These are phyloP conservation scores for Unio pictorum DNA, from an alignment of 2,888 invertebrate genomes.

Conservation along the genomic window DNA sequence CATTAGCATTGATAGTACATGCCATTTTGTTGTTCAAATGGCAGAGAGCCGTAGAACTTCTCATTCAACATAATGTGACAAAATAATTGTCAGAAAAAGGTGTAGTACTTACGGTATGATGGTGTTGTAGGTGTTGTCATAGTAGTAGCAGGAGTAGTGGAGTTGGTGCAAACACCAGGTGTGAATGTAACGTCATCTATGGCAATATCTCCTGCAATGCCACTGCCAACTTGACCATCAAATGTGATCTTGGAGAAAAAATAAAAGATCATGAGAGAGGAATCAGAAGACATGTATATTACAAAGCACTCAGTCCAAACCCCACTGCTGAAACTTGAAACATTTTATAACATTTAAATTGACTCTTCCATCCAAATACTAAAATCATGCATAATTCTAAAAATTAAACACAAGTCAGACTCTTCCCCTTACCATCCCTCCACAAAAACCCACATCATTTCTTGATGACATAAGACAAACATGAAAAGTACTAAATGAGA, in stretches of 20 bases:
- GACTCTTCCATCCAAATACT: too few species aligned
- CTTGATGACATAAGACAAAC: too few species aligned
- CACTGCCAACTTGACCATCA: constrained; percentile 54
- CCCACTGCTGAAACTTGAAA: too few species aligned
- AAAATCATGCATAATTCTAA: too few species aligned
- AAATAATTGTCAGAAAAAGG: too few species aligned
- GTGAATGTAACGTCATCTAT: constrained; percentile 58
- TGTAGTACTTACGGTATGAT: constrained; percentile 47
- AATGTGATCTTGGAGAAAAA: constrained; percentile 46
- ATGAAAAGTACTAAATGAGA: too few species aligned
- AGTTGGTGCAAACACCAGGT: constrained; percentile 45
- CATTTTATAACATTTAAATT: too few species aligned
- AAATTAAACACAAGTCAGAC: too few species aligned
- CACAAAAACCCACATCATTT: too few species aligned
- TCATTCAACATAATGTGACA: not conserved
- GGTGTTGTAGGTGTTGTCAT: constrained; percentile 31
- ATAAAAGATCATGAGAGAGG: not conserved
- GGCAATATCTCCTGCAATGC: constrained; percentile 58
- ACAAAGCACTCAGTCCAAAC: too few species aligned
- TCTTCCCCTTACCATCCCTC: too few species aligned
- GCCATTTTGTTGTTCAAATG: not conserved
- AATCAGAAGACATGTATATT: not conserved
- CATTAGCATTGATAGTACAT: too few species aligned
- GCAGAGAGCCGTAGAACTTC: not conserved
- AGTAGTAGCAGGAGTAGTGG: constrained; percentile 37